Conservation (phyloP, 2,113 vertebrate genomes). For the Ptilonorhynchus violaceus region DNA sequence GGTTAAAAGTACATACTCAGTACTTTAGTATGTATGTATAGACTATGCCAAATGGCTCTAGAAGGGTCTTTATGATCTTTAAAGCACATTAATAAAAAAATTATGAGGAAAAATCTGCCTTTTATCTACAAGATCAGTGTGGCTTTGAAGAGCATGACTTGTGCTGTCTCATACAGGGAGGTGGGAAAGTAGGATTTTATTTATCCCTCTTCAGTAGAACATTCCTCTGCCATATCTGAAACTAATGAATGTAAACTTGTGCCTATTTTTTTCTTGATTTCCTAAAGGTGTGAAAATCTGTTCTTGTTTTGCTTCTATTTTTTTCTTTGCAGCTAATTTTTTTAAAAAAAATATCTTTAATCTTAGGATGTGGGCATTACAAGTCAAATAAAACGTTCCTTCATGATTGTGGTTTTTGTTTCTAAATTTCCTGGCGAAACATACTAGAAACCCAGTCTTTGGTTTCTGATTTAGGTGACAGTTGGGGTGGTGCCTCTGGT, state of each 20-base stretch:
- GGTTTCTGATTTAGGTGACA: background rate
- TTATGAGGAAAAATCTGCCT: background rate
- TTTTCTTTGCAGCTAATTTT: conserved; percentile 19
- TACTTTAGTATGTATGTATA: background rate
- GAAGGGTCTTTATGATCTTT: background rate
- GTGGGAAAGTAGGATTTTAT: conserved; percentile 7
- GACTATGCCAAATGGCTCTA: background rate
- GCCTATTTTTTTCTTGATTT: conserved; percentile 21
- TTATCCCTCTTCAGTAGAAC: conserved; percentile 6
- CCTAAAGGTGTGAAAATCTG: conserved; percentile 20
- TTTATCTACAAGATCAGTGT: background rate
- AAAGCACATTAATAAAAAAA: conserved; percentile 22
- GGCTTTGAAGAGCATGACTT: conserved; percentile 28
- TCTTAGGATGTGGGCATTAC: conserved; percentile 40
- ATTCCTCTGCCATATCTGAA: conserved; percentile 47
- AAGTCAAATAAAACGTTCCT: conserved; percentile 69
- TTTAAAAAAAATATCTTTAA: background rate
- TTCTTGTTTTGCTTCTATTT: conserved; percentile 19
- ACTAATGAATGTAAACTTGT: conserved; percentile 64
- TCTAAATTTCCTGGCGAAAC: background rate
- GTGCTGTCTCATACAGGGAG: background rate
- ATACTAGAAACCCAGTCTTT: background rate
- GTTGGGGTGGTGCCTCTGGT: background rate
- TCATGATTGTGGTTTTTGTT: background rate
- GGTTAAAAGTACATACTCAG: background rate